Conservation (phyloP, 1,140 invertebrate genomes). For the Laodelphax striatellus region DNA sequence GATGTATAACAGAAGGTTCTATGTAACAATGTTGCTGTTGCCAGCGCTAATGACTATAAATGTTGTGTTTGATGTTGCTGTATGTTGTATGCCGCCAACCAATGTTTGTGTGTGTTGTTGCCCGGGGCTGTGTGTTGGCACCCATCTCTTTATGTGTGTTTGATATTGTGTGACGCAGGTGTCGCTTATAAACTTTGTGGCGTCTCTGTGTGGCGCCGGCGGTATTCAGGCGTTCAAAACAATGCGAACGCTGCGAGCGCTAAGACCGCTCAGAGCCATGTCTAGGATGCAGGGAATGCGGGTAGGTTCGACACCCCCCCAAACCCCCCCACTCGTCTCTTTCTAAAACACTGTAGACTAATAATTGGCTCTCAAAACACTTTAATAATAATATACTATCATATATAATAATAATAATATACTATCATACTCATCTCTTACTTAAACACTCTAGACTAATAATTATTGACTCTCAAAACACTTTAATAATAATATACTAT, state of each 20-base stretch:
- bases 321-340: not conserved
- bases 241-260: slow-evolving; percentile 89
- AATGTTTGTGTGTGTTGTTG: not conserved
- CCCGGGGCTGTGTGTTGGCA: not conserved
- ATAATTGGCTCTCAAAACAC: too few species aligned
- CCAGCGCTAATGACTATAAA: too few species aligned
- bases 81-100: not conserved
- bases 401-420: too few species aligned
- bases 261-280: slow-evolving; percentile 89
- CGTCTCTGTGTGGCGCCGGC: slow-evolving; percentile 81
- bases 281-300: slow-evolving; percentile 96
- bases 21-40: too few species aligned
- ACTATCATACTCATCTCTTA: too few species aligned
- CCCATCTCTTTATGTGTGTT: too few species aligned
- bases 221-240: slow-evolving; percentile 97
- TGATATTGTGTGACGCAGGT: slow-evolving; percentile 45
- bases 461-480: too few species aligned
- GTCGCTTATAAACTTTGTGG: slow-evolving; percentile 94
- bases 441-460: too few species aligned
- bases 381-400: too few species aligned
- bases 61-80: not conserved
- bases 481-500: too few species aligned
- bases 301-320: slow-evolving; percentile 54
- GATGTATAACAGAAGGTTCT: too few species aligned
- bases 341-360: too few species aligned